phyloP scores from a whole-genome alignment of 2,888 invertebrate species.

The Eupithecia centaureata region DNA sequence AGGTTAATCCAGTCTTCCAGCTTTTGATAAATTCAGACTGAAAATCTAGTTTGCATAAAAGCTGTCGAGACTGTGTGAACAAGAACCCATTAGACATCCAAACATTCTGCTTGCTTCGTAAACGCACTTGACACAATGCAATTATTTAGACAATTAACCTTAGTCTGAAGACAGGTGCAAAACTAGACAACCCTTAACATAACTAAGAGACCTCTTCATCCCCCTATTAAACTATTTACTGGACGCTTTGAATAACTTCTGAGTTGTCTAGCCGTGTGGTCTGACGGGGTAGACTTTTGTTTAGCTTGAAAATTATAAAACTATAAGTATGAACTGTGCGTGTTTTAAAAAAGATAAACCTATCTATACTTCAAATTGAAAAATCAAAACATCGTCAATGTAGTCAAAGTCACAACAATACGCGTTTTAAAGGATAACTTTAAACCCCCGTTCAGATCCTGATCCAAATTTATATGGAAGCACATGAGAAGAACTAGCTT shows the following conservation, averaged over 20 bases:
- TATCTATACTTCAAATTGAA: too few relatives aligned
- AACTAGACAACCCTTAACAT: conserved; percentile 32
- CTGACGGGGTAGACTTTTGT: not conserved
- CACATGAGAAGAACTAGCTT: too few relatives aligned
- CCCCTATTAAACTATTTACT: conserved; percentile 34
- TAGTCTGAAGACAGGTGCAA: conserved; percentile 60
- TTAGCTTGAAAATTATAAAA: not conserved
- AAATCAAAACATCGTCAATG: too few relatives aligned
- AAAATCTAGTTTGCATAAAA: not conserved
- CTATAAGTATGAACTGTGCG: not conserved
- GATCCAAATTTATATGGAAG: too few relatives aligned
- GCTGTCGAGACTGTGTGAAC: not conserved
- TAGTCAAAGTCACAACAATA: too few relatives aligned
- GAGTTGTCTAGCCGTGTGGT: not conserved
- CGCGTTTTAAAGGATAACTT: too few relatives aligned
- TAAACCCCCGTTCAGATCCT: too few relatives aligned
- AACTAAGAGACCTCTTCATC: conserved; percentile 32
- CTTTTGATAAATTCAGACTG: not conserved
- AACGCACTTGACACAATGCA: conserved; percentile 51
- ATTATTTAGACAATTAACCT: conserved; percentile 73
- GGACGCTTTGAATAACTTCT: conserved; percentile 28
- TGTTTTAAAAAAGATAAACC: not conserved
- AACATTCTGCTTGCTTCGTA: conserved; percentile 13
- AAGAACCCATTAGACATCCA: not conserved
- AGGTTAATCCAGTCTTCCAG: too few relatives aligned